Evolutionary conservation across 2,797 vertebrate genomes (phyloP).

Genomic region (Anableps anableps): DNA sequence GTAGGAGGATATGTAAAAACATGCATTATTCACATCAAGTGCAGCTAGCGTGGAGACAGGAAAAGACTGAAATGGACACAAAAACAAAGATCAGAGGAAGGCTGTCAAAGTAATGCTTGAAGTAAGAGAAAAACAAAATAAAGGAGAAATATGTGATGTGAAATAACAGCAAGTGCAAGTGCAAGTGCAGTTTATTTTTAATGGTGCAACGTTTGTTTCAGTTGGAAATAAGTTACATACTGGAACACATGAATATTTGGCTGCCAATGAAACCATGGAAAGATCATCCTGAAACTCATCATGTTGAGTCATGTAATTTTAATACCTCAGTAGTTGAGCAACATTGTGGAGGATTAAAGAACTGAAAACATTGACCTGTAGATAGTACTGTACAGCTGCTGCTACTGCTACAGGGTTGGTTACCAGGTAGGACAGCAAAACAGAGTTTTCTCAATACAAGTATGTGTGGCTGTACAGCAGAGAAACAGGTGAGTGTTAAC

Average conservation of each 20-base stretch:
- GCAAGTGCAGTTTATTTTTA: background rate
- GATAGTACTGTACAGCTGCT: background rate
- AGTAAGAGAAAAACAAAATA: background rate
- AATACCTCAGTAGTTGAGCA: conserved; percentile 24
- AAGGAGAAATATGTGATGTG: background rate
- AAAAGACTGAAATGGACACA: conserved; percentile 7
- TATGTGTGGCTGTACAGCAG: conserved; percentile 11
- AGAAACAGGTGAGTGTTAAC: background rate
- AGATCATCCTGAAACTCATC: conserved; percentile 27
- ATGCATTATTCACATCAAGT: conserved; percentile 52
- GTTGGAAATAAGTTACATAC: background rate
- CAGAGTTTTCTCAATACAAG: conserved; percentile 6
- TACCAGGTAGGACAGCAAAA: conserved; percentile 4
- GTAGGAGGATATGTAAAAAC: conserved; percentile 3
- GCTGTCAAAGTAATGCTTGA: background rate
- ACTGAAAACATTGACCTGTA: background rate
- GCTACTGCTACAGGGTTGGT: background rate
- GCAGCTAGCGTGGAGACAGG: conserved; percentile 14
- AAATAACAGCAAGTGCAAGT: background rate
- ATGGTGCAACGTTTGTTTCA: background rate
- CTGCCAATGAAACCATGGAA: conserved; percentile 6
- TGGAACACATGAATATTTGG: conserved; percentile 7
- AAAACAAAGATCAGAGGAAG: conserved; percentile 7
- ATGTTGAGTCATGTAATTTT: conserved; percentile 25
- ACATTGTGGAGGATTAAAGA: conserved; percentile 15